Conservation (phyloP, 2,113 vertebrate genomes). For the Arothron firmamentum region DNA sequence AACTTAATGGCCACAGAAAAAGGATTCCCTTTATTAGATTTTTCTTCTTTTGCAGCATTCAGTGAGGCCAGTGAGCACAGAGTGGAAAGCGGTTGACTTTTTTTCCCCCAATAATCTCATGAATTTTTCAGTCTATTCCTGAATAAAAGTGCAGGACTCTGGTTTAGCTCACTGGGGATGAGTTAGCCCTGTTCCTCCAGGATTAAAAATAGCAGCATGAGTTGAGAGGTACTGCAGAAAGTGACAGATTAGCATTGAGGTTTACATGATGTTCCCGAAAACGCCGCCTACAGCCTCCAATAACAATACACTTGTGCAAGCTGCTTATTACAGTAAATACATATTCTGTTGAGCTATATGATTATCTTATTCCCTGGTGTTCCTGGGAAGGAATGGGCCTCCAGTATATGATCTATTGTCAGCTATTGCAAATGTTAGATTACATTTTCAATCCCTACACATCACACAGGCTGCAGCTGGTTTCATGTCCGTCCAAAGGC, state of each 20-base stretch:
- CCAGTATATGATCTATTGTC: no score
- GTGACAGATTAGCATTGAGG: conserved; percentile 35
- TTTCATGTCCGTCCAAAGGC: background rate
- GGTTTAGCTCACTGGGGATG: conserved; percentile 52
- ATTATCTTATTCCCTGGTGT: no score
- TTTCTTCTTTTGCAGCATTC: conserved; percentile 14
- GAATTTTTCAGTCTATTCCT: conserved; percentile 71
- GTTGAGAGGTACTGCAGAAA: conserved; percentile 27
- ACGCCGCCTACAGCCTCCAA: conserved; percentile 20
- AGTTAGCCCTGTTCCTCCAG: conserved; percentile 42
- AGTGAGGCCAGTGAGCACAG: conserved; percentile 20
- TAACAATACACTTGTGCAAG: background rate
- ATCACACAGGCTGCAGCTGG: background rate
- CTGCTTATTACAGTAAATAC: background rate
- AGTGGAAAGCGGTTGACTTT: conserved; percentile 33
- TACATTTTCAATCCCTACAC: no score
- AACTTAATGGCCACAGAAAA: background rate
- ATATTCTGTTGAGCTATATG: no score
- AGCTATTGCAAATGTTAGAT: no score
- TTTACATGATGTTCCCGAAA: conserved; percentile 36
- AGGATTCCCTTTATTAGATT: background rate
- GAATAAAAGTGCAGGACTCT: conserved; percentile 63
- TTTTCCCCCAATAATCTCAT: conserved; percentile 61
- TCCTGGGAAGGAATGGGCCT: no score
- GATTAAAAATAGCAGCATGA: conserved; percentile 71